phyloP scores from a whole-genome alignment of 2,888 invertebrate genomes.

The Diadegma fenestrale region DNA sequence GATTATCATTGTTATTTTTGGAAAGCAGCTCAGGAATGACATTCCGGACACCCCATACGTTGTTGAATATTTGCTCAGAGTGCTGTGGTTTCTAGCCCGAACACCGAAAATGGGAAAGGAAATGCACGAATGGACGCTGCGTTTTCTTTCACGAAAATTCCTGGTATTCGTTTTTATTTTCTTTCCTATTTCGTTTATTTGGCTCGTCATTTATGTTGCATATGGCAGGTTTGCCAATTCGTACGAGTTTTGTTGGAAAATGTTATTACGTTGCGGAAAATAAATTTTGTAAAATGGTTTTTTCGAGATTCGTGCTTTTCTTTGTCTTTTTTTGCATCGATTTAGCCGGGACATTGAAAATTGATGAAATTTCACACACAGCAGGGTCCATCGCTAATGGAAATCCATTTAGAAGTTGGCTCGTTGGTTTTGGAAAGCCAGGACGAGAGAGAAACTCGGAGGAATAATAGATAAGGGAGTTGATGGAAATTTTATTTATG shows the following conservation, averaged over 20 bases:
- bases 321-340: neutral
- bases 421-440: neutral
- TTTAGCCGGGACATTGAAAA: neutral
- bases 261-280: neutral
- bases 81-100: conserved; percentile 21
- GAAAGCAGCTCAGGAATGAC: neutral
- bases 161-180: neutral
- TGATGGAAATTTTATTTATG: conserved; percentile 54
- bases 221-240: conserved; percentile 18
- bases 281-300: neutral
- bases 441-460: conserved; percentile 6
- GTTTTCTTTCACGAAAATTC: conserved; percentile 8
- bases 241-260: conserved; percentile 4
- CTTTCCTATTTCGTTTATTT: conserved; percentile 11
- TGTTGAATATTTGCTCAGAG: neutral
- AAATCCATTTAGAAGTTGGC: conserved; percentile 22
- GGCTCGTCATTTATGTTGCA: conserved; percentile 14
- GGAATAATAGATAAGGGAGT: conserved; percentile 34
- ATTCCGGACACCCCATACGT: conserved; percentile 3
- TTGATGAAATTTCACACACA: neutral
- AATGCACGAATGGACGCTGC: neutral
- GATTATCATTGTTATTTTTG: neutral
- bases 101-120: conserved; percentile 15
- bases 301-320: neutral
- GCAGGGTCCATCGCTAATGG: neutral